These are phyloP conservation scores for Drosophila melanica DNA, from an alignment of 1,140 invertebrate genomes.

Conservation along the genomic window DNA sequence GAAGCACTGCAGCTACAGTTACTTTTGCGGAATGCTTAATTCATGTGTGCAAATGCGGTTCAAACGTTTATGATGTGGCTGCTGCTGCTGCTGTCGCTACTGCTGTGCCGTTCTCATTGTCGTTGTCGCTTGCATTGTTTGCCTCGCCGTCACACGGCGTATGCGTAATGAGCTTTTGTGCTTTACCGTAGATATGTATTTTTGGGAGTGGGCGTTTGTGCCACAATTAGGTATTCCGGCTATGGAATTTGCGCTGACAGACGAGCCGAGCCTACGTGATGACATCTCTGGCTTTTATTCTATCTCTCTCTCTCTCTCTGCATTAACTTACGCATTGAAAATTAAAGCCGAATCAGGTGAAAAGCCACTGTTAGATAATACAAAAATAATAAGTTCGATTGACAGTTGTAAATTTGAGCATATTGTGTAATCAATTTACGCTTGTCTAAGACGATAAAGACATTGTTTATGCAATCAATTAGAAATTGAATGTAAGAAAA, in stretches of 20 bases:
- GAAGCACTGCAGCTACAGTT: conserved; percentile 60
- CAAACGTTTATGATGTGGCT: conserved; percentile 77
- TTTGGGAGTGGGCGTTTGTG: conserved; percentile 47
- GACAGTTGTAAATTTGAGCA: too few relatives aligned
- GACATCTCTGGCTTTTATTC: conserved; percentile 3
- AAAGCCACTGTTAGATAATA: not conserved
- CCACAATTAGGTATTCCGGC: conserved; percentile 75
- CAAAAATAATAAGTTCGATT: too few relatives aligned
- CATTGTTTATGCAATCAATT: too few relatives aligned
- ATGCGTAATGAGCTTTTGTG: conserved; percentile 74
- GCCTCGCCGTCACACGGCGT: conserved; percentile 62
- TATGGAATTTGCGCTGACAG: conserved; percentile 53
- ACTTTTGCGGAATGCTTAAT: conserved; percentile 80
- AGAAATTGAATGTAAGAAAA: too few relatives aligned
- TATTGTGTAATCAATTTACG: not conserved
- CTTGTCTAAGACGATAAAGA: too few relatives aligned
- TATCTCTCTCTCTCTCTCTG: not conserved
- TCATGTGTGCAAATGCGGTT: conserved; percentile 74
- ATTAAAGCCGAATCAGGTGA: conserved; percentile 32
- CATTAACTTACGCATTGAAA: conserved; percentile 17
- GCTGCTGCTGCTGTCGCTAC: not conserved
- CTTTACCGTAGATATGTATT: conserved; percentile 37
- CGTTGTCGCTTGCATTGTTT: conserved; percentile 66
- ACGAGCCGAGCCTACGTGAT: conserved; percentile 51
- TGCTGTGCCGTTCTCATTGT: conserved; percentile 26